phyloP scores from a whole-genome alignment of 2,888 invertebrate genomes.

The Eurois occulta region DNA sequence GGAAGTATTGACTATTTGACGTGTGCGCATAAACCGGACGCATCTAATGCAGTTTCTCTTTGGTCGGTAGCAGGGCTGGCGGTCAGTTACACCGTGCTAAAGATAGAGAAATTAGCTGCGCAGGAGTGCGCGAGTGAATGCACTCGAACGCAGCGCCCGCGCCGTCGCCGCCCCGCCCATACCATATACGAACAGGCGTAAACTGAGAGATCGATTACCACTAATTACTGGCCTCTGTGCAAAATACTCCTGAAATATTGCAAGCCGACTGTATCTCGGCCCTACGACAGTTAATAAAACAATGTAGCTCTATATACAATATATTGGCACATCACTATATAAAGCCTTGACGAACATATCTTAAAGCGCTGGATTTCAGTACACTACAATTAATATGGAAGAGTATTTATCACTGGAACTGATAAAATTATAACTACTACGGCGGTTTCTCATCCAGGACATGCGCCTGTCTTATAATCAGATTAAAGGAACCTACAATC shows the following conservation, averaged over 20 bases:
- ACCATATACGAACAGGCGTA: slow-evolving; percentile 85
- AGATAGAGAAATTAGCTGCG: slow-evolving; percentile 90
- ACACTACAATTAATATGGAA: slow-evolving; percentile 37
- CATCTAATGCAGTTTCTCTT: slow-evolving; percentile 89
- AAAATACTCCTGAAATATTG: slow-evolving; percentile 78
- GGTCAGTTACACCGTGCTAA: slow-evolving; percentile 90
- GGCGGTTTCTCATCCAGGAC: slow-evolving; percentile 25
- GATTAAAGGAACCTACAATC: slow-evolving; percentile 60
- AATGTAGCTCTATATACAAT: slow-evolving; percentile 46
- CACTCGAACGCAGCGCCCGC: slow-evolving; percentile 76
- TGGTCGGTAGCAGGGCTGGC: slow-evolving; percentile 79
- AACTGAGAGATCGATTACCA: slow-evolving; percentile 88
- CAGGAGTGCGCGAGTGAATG: slow-evolving; percentile 86
- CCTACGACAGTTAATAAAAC: slow-evolving; percentile 70
- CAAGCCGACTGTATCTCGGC: slow-evolving; percentile 69
- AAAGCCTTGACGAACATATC: slow-evolving; percentile 23
- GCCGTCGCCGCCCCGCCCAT: slow-evolving; percentile 77
- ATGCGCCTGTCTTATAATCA: slow-evolving; percentile 46
- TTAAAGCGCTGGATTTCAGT: slow-evolving; percentile 37
- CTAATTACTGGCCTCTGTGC: slow-evolving; percentile 86
- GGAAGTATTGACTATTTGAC: slow-evolving; percentile 75
- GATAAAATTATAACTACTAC: slow-evolving; percentile 57
- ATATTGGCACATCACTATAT: slow-evolving; percentile 32
- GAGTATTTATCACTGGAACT: slow-evolving; percentile 33
- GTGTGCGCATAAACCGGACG: slow-evolving; percentile 86